Evolutionary conservation across 1,140 invertebrate species (phyloP).

Genomic region (Teleogryllus occipitalis): DNA sequence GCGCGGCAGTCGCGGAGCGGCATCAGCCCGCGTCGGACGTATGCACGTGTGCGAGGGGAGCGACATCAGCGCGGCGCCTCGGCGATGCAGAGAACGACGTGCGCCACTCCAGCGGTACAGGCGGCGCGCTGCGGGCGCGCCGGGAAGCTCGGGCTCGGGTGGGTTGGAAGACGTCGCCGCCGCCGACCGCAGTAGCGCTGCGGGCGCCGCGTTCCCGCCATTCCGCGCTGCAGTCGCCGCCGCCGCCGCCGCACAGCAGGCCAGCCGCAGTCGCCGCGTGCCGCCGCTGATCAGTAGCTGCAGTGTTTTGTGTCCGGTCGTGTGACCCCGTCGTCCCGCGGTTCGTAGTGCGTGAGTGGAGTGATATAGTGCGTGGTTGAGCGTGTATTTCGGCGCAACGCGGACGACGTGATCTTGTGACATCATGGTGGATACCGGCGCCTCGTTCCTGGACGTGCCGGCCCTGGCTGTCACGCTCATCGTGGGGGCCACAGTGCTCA

Average conservation of each 20-base stretch:
- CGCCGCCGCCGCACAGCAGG: background rate
- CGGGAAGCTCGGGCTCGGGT: too few species aligned
- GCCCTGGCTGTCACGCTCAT: conserved; percentile 19
- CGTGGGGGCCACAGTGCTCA: conserved; percentile 20
- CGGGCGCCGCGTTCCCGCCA: too few species aligned
- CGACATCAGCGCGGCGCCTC: too few species aligned
- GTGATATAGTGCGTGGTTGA: background rate
- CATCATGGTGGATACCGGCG: conserved; percentile 12
- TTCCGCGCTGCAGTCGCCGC: background rate
- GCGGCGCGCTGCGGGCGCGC: too few species aligned
- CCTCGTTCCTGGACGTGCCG: conserved; percentile 2
- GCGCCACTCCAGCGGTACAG: too few species aligned
- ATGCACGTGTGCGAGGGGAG: too few species aligned
- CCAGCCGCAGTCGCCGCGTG: background rate
- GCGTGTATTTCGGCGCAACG: background rate
- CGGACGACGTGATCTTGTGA: too few species aligned
- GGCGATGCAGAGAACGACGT: too few species aligned
- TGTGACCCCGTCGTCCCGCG: background rate
- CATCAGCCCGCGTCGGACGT: too few species aligned
- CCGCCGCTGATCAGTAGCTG: background rate
- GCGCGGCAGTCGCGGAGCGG: too few species aligned
- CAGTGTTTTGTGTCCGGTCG: background rate
- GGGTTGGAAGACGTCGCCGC: too few species aligned
- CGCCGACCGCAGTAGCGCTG: too few species aligned
- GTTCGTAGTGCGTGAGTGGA: background rate